phyloP scores from a whole-genome alignment of 92 coral and sea anemone species.

The Ricordea florida region DNA sequence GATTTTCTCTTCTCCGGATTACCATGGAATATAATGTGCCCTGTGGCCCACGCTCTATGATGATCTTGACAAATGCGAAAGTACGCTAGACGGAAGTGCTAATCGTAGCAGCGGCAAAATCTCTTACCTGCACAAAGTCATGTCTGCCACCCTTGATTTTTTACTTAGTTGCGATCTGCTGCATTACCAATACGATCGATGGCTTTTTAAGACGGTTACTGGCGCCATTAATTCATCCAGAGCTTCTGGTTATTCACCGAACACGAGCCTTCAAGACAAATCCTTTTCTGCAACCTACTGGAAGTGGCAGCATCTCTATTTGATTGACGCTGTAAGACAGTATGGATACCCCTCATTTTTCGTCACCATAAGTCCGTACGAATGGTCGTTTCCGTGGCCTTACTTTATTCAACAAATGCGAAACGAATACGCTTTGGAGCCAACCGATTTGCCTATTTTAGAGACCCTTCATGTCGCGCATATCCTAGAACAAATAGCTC shows the following conservation, averaged over 20 bases:
- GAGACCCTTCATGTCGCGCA: slow-evolving; percentile 28
- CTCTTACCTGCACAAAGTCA: background rate
- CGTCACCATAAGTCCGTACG: slow-evolving; percentile 28
- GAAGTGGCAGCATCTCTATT: slow-evolving; percentile 43
- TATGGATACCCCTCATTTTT: slow-evolving; percentile 32
- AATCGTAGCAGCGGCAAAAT: background rate
- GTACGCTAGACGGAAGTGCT: background rate
- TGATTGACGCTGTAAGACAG: slow-evolving; percentile 37
- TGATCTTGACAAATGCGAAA: background rate
- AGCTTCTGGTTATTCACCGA: slow-evolving; percentile 5
- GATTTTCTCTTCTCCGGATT: background rate
- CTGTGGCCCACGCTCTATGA: slow-evolving; percentile 14
- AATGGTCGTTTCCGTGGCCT: slow-evolving; percentile 45
- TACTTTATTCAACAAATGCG: background rate
- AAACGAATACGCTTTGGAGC: background rate
- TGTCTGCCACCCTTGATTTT: background rate
- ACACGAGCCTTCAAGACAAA: slow-evolving; percentile 8
- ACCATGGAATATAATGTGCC: background rate
- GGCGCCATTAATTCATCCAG: slow-evolving; percentile 40
- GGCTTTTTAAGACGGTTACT: slow-evolving; percentile 26
- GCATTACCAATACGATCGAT: slow-evolving; percentile 25
- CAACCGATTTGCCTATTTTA: slow-evolving; percentile 13
- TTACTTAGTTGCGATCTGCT: background rate
- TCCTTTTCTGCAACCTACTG: slow-evolving; percentile 25
- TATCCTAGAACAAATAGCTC: slow-evolving; percentile 4